Base-by-base conservation (phyloP, 2,113 vertebrate genomes). In the Perca flavescens region DNA sequence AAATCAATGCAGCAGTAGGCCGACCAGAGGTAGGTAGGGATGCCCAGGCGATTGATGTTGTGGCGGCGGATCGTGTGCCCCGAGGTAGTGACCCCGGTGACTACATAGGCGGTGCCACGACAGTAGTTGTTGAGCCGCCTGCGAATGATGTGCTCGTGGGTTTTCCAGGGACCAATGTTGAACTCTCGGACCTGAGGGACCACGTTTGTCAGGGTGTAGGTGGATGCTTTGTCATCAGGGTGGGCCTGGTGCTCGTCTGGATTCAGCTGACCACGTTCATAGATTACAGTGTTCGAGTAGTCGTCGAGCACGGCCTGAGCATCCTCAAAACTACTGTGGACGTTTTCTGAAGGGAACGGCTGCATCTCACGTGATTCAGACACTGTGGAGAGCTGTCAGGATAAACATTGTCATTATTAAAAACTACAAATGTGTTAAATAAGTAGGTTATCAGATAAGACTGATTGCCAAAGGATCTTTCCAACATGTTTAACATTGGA, bases 151-250 rank as follows among this genome's bases (percentile, higher is more conserved):
- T 93, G 86, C 75, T 95, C 91, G 0, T 96, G 94, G 17, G 66
- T 19, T 6, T 94, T 95, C 96, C 96, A 97, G n/a, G 93, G 61
- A 0, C 95, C 95, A 0, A 90, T 50, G 0, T 94, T 96, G 91
- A 96, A 96, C 40, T 95, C 95, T 13, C 85, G 77, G 3, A 90
- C 31, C 81, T 95, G 95, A 0, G 96, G 95, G 22, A 96, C 93
- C 3, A 96, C 95, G 61, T 96, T 96, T 6, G 96, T 96, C 78
- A 97, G 88, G 4, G 95, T 95, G 94, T 96, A 96, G 21, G 96
- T 96, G 8, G 96, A 89, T 0, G 75, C 52, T 19, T 91, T 96
- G 90, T 95, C 95, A 0, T 54, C 76, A 0, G 80, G 88, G 34
- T 93, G 1, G 0, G 67, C n/a, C 10, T 97, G 96, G 67, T 97